Conservation (phyloP, 2,797 vertebrate species). For the Lemur catta region DNA sequence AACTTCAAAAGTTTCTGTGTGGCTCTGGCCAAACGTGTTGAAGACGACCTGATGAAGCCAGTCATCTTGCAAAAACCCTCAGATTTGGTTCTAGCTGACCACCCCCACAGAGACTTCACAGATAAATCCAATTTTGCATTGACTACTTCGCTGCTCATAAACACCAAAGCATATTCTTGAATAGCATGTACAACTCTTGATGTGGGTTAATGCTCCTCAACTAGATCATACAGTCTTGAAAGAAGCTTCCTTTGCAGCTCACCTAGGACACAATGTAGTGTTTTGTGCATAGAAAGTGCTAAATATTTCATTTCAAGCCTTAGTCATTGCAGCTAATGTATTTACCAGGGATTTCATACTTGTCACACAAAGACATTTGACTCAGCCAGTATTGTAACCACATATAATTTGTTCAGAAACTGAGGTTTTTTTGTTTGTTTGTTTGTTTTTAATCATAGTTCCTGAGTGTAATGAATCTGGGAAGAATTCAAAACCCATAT, state of each 20-base stretch:
- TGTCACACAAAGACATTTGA: slow-evolving; percentile 38
- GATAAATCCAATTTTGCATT: not conserved
- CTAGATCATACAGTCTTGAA: not conserved
- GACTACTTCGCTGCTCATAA: not conserved
- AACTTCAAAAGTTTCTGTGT: not conserved
- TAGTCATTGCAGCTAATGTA: slow-evolving; percentile 50
- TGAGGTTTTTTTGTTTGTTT: not conserved
- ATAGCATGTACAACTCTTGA: not conserved
- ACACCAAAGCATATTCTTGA: not conserved
- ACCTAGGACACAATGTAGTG: not conserved
- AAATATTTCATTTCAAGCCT: slow-evolving; percentile 48
- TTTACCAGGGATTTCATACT: slow-evolving; percentile 47
- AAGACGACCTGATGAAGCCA: not conserved
- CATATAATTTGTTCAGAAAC: slow-evolving; percentile 38
- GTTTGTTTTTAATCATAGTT: slow-evolving; percentile 48
- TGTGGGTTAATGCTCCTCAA: not conserved
- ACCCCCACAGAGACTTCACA: not conserved
- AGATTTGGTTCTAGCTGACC: not conserved
- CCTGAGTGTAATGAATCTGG: slow-evolving; percentile 61
- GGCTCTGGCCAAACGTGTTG: not conserved
- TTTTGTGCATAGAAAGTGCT: slow-evolving; percentile 38
- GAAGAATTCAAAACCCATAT: slow-evolving; percentile 33
- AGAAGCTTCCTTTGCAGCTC: not conserved
- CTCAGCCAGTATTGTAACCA: slow-evolving; percentile 56
- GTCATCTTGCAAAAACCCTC: not conserved